Evolutionary conservation across 1,140 invertebrate species (phyloP).

Genomic region (Brachionus calyciflorus): DNA sequence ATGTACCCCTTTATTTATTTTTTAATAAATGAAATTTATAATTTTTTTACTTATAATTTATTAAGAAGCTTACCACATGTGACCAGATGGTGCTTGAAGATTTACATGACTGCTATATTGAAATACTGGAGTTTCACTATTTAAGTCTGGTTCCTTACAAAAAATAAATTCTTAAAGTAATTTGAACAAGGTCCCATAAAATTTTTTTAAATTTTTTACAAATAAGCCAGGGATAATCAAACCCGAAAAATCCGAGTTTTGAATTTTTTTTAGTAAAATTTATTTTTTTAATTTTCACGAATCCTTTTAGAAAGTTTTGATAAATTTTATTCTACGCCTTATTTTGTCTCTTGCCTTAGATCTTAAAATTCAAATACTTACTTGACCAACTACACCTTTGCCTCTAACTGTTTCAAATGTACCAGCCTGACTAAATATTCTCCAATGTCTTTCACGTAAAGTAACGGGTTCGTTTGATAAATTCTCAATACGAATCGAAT

Average conservation of each 20-base stretch:
- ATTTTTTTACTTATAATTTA: background rate
- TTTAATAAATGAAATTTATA: constrained; percentile 47
- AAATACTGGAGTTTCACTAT: constrained; percentile 81
- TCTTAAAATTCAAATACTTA: constrained; percentile 47
- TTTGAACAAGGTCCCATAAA: too few relatives aligned
- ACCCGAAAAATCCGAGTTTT: too few relatives aligned
- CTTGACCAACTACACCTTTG: constrained; percentile 85
- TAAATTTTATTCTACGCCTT: too few relatives aligned
- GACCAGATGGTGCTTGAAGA: constrained; percentile 90
- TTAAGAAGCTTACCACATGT: constrained; percentile 75
- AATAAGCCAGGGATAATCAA: too few relatives aligned
- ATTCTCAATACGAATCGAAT: constrained; percentile 92
- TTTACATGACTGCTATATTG: constrained; percentile 95
- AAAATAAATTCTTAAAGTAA: constrained; percentile 29
- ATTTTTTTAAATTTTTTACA: too few relatives aligned
- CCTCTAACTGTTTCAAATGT: constrained; percentile 89
- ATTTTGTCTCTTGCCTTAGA: too few relatives aligned
- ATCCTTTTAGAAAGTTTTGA: too few relatives aligned
- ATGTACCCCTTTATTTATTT: constrained; percentile 76
- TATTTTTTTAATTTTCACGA: too few relatives aligned
- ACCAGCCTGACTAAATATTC: constrained; percentile 88
- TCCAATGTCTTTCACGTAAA: constrained; percentile 88
- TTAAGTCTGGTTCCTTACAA: constrained; percentile 78
- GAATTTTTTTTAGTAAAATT: too few relatives aligned
- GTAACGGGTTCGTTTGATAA: constrained; percentile 79